These are phyloP conservation scores for Colossoma macropomum DNA, from an alignment of 2,113 vertebrate genomes.

Conservation along the genomic window DNA sequence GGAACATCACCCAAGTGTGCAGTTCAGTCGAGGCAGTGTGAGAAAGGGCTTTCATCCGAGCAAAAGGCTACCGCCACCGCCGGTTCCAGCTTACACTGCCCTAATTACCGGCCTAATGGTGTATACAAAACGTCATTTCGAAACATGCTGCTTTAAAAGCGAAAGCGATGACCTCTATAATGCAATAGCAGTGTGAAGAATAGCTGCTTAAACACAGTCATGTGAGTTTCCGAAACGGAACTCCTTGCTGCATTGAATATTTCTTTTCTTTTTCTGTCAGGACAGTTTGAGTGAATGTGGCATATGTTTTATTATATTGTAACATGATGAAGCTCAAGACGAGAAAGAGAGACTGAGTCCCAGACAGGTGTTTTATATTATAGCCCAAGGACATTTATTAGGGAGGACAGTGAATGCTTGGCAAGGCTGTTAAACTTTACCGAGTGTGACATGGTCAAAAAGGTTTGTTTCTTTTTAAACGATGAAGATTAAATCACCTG, in stretches of 20 bases:
- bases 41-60: conserved; percentile 74
- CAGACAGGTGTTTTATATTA: conserved; percentile 56
- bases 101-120: conserved; percentile 54
- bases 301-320: conserved; percentile 49
- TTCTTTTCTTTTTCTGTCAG: conserved; percentile 34
- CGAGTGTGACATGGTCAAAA: conserved; percentile 54
- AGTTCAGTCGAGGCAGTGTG: conserved; percentile 60
- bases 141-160: conserved; percentile 20
- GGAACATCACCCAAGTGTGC: conserved; percentile 75
- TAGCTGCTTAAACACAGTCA: not conserved
- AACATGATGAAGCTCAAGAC: conserved; percentile 40
- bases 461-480: conserved; percentile 38
- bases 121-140: conserved; percentile 24
- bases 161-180: conserved; percentile 23
- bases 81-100: conserved; percentile 62
- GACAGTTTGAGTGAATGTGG: conserved; percentile 47
- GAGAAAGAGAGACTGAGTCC: conserved; percentile 41
- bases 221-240: conserved; percentile 32
- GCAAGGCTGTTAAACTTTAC: conserved; percentile 53
- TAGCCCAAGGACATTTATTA: conserved; percentile 48
- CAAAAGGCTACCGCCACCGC: conserved; percentile 36
- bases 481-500: conserved; percentile 38
- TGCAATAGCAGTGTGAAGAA: not conserved
- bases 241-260: conserved; percentile 37
- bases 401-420: conserved; percentile 51